Base-by-base conservation (phyloP, 53 echinoderm and acorn worm species). In the Paelopatides confundens region DNA sequence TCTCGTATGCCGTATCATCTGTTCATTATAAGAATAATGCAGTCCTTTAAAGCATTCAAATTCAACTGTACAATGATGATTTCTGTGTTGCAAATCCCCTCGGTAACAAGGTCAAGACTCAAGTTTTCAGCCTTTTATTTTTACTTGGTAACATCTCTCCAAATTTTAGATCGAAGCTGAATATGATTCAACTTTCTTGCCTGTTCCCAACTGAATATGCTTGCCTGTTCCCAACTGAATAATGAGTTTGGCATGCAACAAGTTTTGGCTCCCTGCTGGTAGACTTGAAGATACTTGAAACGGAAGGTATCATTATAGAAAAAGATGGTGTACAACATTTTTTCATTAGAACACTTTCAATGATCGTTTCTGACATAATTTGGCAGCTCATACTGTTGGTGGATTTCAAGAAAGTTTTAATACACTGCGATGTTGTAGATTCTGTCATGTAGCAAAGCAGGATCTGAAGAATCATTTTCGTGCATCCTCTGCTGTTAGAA, bases 371-470 rank as follows among this genome's bases (percentile, higher is more conserved):
- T 9, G 37, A 82, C 31, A n/a, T n/a, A 62, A 62, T 21, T 14
- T 34, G 40, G 82, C 82, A 29, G 82, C 82, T 24, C 82, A 82
- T 82, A 48, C 82, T 7, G 48, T 82, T 62, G 37, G 62, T 5
- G 63, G 82, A 2, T 82, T 82, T 62, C 82, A 82, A 53, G 82
- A 82, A 17, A 82, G 82, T 82, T 82, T 54, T 26, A 82, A 82
- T 15, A 82, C 82, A 3, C 21, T 53, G 10, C 5, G 63, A 30
- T 2, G 62, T 12, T 82, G 82, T 38, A 29, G 82, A 10, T 82
- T 82, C 82, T 82, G 82, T 58, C 58, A 29, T 53, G 82, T 82
- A 10, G 58, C 82, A 13, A 82, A 35, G 1, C 31, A 31, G 30
- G 82, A 82, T 9, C 29, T 82, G 17, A 34, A 29, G 31, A 58